A percentile compares a stretch with the other conserved stretches of the same genome.
phyloP scores from a whole-genome alignment of 2,888 invertebrate genomes.

The Pollenia griseotomentosa region DNA sequence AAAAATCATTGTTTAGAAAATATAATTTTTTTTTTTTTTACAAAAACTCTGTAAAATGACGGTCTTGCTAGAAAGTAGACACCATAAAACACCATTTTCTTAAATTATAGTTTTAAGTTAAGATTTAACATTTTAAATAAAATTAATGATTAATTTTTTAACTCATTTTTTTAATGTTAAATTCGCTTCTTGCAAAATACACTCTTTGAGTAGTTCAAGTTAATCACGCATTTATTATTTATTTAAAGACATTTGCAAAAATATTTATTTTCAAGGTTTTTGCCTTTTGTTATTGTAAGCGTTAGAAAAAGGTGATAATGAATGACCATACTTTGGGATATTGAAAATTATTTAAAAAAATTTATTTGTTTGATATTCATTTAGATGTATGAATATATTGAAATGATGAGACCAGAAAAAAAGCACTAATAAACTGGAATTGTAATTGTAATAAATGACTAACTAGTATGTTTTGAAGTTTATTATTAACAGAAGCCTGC shows the following conservation, averaged over 20 bases:
- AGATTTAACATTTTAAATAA: not conserved
- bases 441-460: too few species aligned
- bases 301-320: constrained; percentile 23
- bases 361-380: constrained; percentile 17
- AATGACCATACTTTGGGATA: not conserved
- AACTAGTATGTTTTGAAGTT: too few species aligned
- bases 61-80: constrained; percentile 31
- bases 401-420: too few species aligned
- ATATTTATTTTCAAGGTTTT: constrained; percentile 16
- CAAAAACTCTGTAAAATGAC: too few species aligned
- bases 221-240: constrained; percentile 4
- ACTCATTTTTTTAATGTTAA: too few species aligned
- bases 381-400: not conserved
- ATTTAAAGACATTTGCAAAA: constrained; percentile 27
- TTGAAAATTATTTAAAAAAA: not conserved
- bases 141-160: not conserved
- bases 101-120: too few species aligned
- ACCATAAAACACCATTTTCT: not conserved
- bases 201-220: not conserved
- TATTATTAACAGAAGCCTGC: too few species aligned
- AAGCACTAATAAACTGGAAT: too few species aligned
- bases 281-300: not conserved
- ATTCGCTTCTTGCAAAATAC: not conserved
- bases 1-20: not conserved
- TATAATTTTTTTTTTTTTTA: too few species aligned